These are phyloP conservation scores for Potamarius usumacintae DNA, from an alignment of 2,113 vertebrate genomes.

Conservation along the genomic window DNA sequence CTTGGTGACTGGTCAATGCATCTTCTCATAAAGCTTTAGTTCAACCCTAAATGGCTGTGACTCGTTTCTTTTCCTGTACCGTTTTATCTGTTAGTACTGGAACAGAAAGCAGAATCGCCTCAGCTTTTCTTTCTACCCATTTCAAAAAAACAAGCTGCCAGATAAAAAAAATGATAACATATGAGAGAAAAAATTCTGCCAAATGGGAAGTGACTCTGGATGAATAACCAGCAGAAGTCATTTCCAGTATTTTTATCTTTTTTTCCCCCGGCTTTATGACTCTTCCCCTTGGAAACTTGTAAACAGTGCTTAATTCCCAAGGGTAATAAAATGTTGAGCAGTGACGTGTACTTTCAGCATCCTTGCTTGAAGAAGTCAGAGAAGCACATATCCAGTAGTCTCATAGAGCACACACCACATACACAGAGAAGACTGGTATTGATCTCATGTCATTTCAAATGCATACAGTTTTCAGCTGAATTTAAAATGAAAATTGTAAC, in stretches of 20 bases:
- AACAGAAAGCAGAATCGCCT: conserved; percentile 6
- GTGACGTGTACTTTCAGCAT: conserved; percentile 47
- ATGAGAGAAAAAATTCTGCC: conserved; percentile 54
- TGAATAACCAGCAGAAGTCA: conserved; percentile 65
- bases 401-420: neutral
- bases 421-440: neutral
- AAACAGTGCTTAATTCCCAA: conserved; percentile 67
- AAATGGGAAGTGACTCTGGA: conserved; percentile 61
- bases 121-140: conserved; percentile 43
- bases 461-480: neutral
- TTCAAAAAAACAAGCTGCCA: conserved; percentile 38
- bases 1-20: neutral
- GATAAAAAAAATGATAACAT: conserved; percentile 52
- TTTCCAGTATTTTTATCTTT: conserved; percentile 68
- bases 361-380: conserved; percentile 44
- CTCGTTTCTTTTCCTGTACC: neutral
- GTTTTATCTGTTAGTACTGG: conserved; percentile 17
- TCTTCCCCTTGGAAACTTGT: conserved; percentile 66
- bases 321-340: conserved; percentile 63
- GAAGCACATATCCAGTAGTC: conserved; percentile 23
- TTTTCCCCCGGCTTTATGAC: conserved; percentile 42
- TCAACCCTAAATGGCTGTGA: neutral
- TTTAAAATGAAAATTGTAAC: neutral
- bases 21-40: neutral
- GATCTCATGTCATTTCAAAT: neutral